Percentiles rank a stretch among this genome's conserved stretches.
phyloP scores from a whole-genome alignment of 1,140 invertebrate species.

The Antheraea mylitta region DNA sequence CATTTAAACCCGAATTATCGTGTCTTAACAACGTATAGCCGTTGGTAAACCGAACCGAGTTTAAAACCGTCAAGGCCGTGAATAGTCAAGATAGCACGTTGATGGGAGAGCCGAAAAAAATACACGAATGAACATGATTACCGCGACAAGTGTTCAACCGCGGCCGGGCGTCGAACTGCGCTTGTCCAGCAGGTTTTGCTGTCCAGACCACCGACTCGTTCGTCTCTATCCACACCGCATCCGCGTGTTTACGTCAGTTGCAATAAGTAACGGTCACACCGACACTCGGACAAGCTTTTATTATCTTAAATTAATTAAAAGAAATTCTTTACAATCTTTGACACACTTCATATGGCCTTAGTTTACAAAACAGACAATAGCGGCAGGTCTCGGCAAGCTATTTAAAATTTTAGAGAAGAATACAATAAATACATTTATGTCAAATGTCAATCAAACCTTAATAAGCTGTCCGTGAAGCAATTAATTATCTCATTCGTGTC shows the following conservation, averaged over 20 bases:
- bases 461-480: neutral
- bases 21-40: neutral
- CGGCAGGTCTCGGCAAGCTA: neutral
- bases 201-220: constrained; percentile 1
- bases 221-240: constrained; percentile 20
- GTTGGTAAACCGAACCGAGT: constrained; percentile 10
- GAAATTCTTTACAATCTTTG: constrained; percentile 7
- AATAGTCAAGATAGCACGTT: constrained; percentile 14
- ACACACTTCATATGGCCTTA: too few relatives aligned
- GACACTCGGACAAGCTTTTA: constrained; percentile 18
- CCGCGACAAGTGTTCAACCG: constrained; percentile 26
- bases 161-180: constrained; percentile 31
- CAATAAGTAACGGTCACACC: constrained; percentile 26
- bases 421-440: constrained; percentile 1
- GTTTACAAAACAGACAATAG: neutral
- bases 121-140: constrained; percentile 17
- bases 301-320: constrained; percentile 16
- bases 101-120: constrained; percentile 24
- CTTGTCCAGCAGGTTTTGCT: constrained; percentile 31
- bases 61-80: constrained; percentile 26
- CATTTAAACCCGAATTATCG: neutral
- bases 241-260: constrained; percentile 30
- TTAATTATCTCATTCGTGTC: neutral
- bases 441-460: neutral
- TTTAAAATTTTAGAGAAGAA: neutral